Conservation (phyloP, 2,113 vertebrate species). For the Nettapus auritus region DNA sequence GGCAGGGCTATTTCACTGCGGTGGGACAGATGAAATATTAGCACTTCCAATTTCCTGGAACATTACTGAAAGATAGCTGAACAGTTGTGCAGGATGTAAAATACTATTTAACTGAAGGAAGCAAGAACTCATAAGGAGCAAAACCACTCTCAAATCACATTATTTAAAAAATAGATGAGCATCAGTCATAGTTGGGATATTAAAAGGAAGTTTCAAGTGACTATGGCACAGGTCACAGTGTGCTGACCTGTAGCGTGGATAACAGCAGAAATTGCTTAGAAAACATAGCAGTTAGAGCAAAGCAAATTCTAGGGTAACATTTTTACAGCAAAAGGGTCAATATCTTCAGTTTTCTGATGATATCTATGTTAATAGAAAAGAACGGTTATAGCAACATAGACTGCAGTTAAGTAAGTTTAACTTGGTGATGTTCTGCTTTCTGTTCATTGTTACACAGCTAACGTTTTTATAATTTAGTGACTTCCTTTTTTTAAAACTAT, state of each 20-base stretch:
- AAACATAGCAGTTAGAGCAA: background rate
- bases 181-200: background rate
- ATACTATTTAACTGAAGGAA: background rate
- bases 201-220: background rate
- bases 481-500: background rate
- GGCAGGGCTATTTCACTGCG: background rate
- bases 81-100: background rate
- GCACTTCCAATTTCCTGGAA: background rate
- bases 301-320: background rate
- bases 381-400: background rate
- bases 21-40: background rate
- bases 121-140: background rate
- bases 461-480: background rate
- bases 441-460: slow-evolving; percentile 4
- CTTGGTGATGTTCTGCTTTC: background rate
- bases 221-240: background rate
- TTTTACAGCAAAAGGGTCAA: background rate
- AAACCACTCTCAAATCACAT: background rate
- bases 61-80: background rate
- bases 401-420: background rate
- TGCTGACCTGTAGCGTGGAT: background rate
- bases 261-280: background rate
- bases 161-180: background rate
- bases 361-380: background rate
- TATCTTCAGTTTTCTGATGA: slow-evolving; percentile 11